Base-by-base conservation (phyloP, 2,888 invertebrate species). In the Aleiodes leptofemur region DNA sequence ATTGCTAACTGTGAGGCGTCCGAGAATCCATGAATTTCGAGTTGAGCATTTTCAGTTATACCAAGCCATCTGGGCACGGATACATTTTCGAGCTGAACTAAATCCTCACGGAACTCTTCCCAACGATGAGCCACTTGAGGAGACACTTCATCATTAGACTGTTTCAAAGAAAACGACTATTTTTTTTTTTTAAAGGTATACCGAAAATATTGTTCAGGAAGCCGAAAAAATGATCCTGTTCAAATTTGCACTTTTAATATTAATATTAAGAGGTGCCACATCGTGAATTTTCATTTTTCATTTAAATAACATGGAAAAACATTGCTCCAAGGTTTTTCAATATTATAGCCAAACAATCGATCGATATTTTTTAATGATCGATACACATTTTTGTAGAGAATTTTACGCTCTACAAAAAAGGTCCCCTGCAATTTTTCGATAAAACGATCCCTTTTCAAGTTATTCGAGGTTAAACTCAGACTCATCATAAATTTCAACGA, bases 231-330 rank as follows among this genome's bases (percentile, higher is more conserved):
- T 23, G 23, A 23, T 23, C 23, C 23, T 23, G 23, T 23, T 23
- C 1, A 23, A 23, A 23, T 23, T 23, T 23, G 23, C 23, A 23
- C 23, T 23, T 23, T 23, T 23, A 23, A 23, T 59, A 59, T 59
- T 59, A 59, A 23, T 59, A 59, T 59, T 59, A 59, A 59, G 13
- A 59, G 23, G 59, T 59, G 23, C 31, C 73, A 13, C 55, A 69
- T 69, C 1, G 50, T 55, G 5, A 29, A 53, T 69, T 55, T 69
- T 51, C 3, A 69, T 69, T 69, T 69, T 29, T 51, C 55, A 69
- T 69, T 53, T 31, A 34, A 69, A 69, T 69, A 69, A 69, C 69
- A 69, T 69, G 55, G 69, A 29, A 69, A 69, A n/a, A 14, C 14
- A 29, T n/a, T 23, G 9, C 11, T 69, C 34, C 8, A 31, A 50